Base-by-base conservation (phyloP, 2,113 vertebrate species). In the Mirounga angustirostris region DNA sequence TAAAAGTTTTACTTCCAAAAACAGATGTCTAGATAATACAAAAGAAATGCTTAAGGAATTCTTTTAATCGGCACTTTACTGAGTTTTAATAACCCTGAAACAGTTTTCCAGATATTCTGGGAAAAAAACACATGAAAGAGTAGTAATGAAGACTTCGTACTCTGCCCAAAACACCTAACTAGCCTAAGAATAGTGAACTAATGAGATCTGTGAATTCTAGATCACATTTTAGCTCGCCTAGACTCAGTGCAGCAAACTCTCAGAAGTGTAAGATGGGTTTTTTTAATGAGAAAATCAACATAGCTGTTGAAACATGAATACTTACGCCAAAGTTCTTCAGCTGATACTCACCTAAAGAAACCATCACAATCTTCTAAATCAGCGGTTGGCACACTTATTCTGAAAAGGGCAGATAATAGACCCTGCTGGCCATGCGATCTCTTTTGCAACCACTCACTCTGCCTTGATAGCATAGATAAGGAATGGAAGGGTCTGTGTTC, bases 21-120 rank as follows among this genome's bases (percentile, higher is more conserved):
- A 85, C 92, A 96, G 82, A 81, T 82, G 52, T 78, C 36, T 36
- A 93, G 11, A 67, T 74, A 58, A 79, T 79, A 78, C 26, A 82
- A 94, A 95, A 90, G 80, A 97, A 95, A 92, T 69, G 63, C 46
- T 89, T 81, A 73, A 61, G 36, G 86, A 95, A 89, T 73, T 54
- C 82, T 73, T 89, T 96, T 69, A 67, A 54, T 40, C 30, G 63
- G 58, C 4, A 90, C 8, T 89, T 92, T 63, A 89, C 58, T 93
- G 46, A 69, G 28, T 56, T 79, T 90, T n/a, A 65, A 14, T 84
- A 69, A 90, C 74, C 54, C 40, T 89, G 26, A 63, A 65, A 91
- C 40, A 50, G 10, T 7, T 65, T 89, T 94, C 46, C 63, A 50
- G 46, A 80, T 96, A 81, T 81, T 91, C 36, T 26, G 22, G 65